phyloP scores from a whole-genome alignment of 2,888 invertebrate genomes.

The Linnaemya tessellans region DNA sequence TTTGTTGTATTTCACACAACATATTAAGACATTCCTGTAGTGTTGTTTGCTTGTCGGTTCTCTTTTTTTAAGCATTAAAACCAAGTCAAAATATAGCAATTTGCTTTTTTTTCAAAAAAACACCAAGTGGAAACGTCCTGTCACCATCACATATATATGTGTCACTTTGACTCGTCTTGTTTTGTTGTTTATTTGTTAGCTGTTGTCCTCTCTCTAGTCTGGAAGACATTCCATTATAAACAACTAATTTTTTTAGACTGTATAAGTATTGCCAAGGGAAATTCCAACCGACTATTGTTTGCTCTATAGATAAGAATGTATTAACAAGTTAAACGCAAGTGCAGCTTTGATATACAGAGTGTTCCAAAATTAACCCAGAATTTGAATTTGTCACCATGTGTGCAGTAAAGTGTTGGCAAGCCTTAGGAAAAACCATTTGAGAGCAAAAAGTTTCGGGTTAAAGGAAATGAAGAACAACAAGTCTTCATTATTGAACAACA shows the following conservation, averaged over 20 bases:
- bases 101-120: neutral
- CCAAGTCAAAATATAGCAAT: neutral
- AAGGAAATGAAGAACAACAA: no score
- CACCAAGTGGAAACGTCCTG: constrained; percentile 12
- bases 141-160: constrained; percentile 38
- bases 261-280: neutral
- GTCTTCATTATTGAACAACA: no score
- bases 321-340: no score
- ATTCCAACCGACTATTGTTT: neutral
- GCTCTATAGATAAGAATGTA: neutral
- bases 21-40: constrained; percentile 16
- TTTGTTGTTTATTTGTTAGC: constrained; percentile 6
- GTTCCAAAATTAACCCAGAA: no score
- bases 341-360: no score
- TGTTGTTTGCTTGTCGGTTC: neutral
- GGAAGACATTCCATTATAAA: constrained; percentile 16
- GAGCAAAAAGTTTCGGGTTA: no score
- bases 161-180: constrained; percentile 15
- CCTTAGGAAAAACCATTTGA: no score
- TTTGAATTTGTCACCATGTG: no score
- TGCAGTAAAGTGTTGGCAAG: no score
- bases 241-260: neutral
- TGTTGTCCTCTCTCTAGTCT: constrained; percentile 27
- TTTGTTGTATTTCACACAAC: constrained; percentile 13
- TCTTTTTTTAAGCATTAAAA: neutral